phyloP scores from a whole-genome alignment of 1,140 invertebrate species.

The Phymastichus coffea region DNA sequence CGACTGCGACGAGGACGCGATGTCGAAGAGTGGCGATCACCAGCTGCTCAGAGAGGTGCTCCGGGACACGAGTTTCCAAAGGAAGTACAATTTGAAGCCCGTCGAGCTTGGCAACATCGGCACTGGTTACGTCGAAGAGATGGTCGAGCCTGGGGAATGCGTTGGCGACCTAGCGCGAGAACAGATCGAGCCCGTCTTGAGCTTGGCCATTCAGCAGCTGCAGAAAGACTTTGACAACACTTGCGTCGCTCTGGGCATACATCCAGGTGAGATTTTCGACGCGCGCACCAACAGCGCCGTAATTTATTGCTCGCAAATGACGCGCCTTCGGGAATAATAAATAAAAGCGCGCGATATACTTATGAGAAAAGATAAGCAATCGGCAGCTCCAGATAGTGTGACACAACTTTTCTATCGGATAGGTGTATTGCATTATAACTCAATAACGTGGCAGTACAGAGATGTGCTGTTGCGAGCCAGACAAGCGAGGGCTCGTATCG shows the following conservation, averaged over 20 bases:
- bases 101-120: slow-evolving; percentile 65
- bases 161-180: slow-evolving; percentile 67
- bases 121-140: slow-evolving; percentile 59
- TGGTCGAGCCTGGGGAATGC: slow-evolving; percentile 49
- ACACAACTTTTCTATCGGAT: too few relatives aligned
- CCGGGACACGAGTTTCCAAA: slow-evolving; percentile 80
- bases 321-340: too few relatives aligned
- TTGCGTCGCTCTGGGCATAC: slow-evolving; percentile 80
- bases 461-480: too few relatives aligned
- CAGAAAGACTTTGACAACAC: slow-evolving; percentile 82
- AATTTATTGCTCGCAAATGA: too few relatives aligned
- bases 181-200: slow-evolving; percentile 80
- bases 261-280: slow-evolving; percentile 69
- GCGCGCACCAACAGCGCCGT: too few relatives aligned
- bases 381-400: too few relatives aligned
- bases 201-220: slow-evolving; percentile 81
- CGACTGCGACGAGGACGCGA: slow-evolving; percentile 42
- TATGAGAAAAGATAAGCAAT: too few relatives aligned
- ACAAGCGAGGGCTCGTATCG: too few relatives aligned
- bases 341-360: too few relatives aligned
- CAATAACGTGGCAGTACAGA: too few relatives aligned
- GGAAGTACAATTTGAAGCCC: slow-evolving; percentile 76
- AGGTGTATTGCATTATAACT: too few relatives aligned
- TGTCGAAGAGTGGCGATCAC: slow-evolving; percentile 61
- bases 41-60: slow-evolving; percentile 77